Evolutionary conservation across 2,888 invertebrate species (phyloP), one percentile per base, ranked within the genome.

Genomic region (Ischnus inquisitorius): DNA sequence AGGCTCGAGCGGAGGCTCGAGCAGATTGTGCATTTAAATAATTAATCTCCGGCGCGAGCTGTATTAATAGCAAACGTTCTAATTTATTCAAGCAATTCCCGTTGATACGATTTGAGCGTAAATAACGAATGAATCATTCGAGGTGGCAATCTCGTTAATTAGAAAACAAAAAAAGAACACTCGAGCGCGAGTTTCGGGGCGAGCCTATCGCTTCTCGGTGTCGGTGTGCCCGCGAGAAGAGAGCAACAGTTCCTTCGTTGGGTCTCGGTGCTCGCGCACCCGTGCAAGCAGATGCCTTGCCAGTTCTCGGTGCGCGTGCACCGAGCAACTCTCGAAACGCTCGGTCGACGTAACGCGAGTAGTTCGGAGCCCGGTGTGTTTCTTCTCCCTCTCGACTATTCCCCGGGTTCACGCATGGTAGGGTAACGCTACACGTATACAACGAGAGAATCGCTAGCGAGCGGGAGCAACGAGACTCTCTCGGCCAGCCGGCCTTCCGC

Each of bases 261-360:
- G 64, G 6, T 16, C 16, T 76, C 22, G 60, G 77, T 80, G 51
- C 77, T 22, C 77, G 54, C 68, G 83, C 77, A 83, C 83, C 22
- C n/a, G 43, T 10, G 25, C 39, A 16, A 69, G 75, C 69, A 22
- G 76, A 60, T 71, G 51, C 68, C 22, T 22, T 22, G 19, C 54
- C 22, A 22, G 22, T 22, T 19, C 39, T 69, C 10, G 48, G 79
- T 79, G 41, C 79, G 46, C 79, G 67, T 54, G 83, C 71, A 83
- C 83, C n/a, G 51, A 57, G 64, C 16, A 57, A 69, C 54, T 39
- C 79, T 71, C 74, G 48, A 64, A 71, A 39, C 65, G 69, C 69
- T 41, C 41, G 4, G 78, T 19, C 65, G 57, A 79, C 74, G 69
- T 75, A 65, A 69, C 60, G 34, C 46, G 51, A 8, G 19, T 69